phyloP scores from a whole-genome alignment of 1,140 invertebrate genomes.

The Aphidius ervi region DNA sequence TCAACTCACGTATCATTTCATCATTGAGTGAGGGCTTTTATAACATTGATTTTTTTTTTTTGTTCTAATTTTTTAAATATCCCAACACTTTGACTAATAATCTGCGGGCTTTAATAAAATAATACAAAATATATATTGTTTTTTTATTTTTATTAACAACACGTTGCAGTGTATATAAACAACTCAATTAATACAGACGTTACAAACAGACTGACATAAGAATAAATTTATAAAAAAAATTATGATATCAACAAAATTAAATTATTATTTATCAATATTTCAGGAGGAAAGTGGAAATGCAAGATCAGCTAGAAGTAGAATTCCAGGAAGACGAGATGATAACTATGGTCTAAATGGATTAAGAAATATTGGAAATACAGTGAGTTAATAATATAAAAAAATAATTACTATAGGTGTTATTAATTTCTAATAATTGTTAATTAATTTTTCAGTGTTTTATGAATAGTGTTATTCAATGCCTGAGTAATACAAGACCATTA shows the following conservation, averaged over 20 bases:
- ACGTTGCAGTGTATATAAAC: background rate
- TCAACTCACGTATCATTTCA: background rate
- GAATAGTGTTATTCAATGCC: slow-evolving; percentile 93
- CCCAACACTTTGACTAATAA: background rate
- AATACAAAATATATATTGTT: background rate
- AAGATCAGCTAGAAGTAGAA: slow-evolving; percentile 33
- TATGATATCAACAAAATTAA: slow-evolving; percentile 13
- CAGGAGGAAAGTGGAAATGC: slow-evolving; percentile 43
- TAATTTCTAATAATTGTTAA: slow-evolving; percentile 22
- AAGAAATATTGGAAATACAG: slow-evolving; percentile 88
- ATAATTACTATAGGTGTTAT: background rate
- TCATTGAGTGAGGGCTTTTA: background rate
- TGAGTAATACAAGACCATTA: slow-evolving; percentile 80
- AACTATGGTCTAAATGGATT: slow-evolving; percentile 75
- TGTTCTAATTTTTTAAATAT: background rate
- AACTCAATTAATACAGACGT: too few species aligned
- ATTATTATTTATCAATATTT: slow-evolving; percentile 26
- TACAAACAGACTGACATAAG: background rate
- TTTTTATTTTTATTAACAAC: background rate
- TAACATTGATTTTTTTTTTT: background rate
- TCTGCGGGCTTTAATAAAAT: too few species aligned
- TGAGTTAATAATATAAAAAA: slow-evolving; percentile 44
- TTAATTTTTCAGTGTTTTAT: slow-evolving; percentile 75
- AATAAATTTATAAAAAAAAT: slow-evolving; percentile 7
- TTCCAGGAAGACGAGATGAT: slow-evolving; percentile 39